Base-by-base conservation (phyloP, 1,140 invertebrate genomes). In the Zaprionus camerounensis region DNA sequence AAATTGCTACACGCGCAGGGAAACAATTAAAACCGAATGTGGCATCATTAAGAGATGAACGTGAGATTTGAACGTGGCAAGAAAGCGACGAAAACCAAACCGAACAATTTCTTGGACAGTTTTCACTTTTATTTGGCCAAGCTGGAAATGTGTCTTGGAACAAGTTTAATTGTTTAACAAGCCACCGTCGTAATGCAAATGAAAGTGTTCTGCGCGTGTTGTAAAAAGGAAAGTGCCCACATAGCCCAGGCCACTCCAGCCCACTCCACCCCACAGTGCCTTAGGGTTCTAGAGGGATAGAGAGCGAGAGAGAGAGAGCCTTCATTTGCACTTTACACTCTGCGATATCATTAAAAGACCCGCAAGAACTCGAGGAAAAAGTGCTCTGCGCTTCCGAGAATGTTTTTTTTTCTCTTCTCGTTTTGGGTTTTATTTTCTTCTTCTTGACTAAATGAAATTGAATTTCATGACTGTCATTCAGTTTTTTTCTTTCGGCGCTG, bases 1-100 rank as follows among this genome's bases (percentile, higher is more conserved):
- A 59, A 72, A 87, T 87, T 71, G 67, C 46, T 80, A 55, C 83
- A 87, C 83, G 83, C 82, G 68, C 70, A 51, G 2, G 55, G 9
- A 63, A 71, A 68, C 77, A 87, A 86, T 82, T 86, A 87, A 87
- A 83, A 46, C 64, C 59, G 64, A 74, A 74, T 74, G 80, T 56
- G 67, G 71, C 80, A 82, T 81, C 84, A 87, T 87, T 87, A 87
- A 81, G 68, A 87, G 84, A 87, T 87, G 81, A 76, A 87, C 84
- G 84, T 87, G 84, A 87, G 84, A 87, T 87, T 87, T 79, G 49
- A 56, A 17, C 46, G 24, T 6, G 46, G 28, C 74, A 74, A 70
- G 71, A 77, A 72, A 65, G 80, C 71, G 58, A 49, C 38, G 67
- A 51, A 64, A 70, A 80, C 74, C 9, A 34, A 34, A 34, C 9